Conservation (phyloP, 2,113 vertebrate species). For the Sinocyclocheilus grahami region DNA sequence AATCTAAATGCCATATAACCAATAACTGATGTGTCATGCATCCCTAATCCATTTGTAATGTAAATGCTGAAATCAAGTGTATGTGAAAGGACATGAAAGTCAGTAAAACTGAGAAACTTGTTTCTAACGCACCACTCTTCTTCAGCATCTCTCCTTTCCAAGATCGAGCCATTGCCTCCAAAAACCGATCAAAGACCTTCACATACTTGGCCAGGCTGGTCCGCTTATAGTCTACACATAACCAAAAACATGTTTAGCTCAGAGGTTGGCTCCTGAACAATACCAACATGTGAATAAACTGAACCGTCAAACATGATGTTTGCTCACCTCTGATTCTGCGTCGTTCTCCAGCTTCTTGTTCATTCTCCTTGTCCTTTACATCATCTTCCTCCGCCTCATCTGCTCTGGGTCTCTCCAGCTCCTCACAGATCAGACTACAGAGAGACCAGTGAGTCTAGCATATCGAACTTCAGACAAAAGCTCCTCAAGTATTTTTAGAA, state of each 20-base stretch:
- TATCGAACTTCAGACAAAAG: background rate
- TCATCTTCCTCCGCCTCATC: constrained; percentile 70
- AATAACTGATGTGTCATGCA: background rate
- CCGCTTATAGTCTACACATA: constrained; percentile 85
- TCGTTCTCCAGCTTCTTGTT: constrained; percentile 71
- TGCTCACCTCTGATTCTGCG: constrained; percentile 79
- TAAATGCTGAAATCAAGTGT: background rate
- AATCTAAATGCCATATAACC: background rate
- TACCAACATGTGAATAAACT: background rate
- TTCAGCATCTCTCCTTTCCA: constrained; percentile 82
- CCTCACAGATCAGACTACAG: constrained; percentile 82
- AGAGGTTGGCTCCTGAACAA: background rate
- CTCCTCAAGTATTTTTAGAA: background rate
- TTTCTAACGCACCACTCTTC: constrained; percentile 80
- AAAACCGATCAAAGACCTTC: constrained; percentile 85
- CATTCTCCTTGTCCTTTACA: constrained; percentile 67
- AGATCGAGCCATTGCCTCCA: constrained; percentile 82
- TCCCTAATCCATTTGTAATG: too few relatives aligned
- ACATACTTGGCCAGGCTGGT: constrained; percentile 89
- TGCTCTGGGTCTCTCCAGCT: constrained; percentile 77
- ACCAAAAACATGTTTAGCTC: background rate
- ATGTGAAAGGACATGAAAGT: background rate
- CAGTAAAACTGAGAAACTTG: background rate
- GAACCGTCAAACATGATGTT: background rate
- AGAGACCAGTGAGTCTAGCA: background rate